Evolutionary conservation across 2,113 vertebrate genomes (phyloP).

Genomic region (Diphyllodes magnificus): DNA sequence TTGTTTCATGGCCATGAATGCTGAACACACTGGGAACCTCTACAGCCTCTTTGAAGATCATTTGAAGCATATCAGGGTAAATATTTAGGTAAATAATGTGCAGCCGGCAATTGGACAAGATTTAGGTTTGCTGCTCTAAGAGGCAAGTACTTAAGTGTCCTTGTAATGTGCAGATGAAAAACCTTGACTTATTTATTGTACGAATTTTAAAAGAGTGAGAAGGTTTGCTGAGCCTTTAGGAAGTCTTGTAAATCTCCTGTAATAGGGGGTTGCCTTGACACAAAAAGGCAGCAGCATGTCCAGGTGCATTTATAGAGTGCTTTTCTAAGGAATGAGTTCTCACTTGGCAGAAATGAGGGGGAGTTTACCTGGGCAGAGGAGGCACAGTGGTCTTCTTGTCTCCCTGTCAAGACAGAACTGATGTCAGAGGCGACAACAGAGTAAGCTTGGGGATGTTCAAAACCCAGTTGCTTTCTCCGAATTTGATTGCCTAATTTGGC

Average conservation of each 20-base stretch:
- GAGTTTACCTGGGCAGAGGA: not conserved
- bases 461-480: not conserved
- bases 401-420: not conserved
- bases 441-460: not conserved
- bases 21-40: not conserved
- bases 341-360: not conserved
- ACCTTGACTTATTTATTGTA: not conserved
- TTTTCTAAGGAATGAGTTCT: not conserved
- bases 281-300: not conserved
- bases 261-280: not conserved
- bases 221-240: not conserved
- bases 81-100: not conserved
- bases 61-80: not conserved
- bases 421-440: not conserved
- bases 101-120: not conserved
- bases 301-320: not conserved
- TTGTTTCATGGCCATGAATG: not conserved
- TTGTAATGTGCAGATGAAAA: not conserved
- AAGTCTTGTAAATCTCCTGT: not conserved
- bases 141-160: not conserved
- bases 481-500: not conserved
- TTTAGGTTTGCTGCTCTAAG: not conserved
- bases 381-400: not conserved
- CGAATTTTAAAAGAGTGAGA: not conserved
- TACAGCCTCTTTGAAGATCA: not conserved